phyloP scores from a whole-genome alignment of 30 jellyfish, hydroid and myxozoan species.

The Sanderia malayensis region DNA sequence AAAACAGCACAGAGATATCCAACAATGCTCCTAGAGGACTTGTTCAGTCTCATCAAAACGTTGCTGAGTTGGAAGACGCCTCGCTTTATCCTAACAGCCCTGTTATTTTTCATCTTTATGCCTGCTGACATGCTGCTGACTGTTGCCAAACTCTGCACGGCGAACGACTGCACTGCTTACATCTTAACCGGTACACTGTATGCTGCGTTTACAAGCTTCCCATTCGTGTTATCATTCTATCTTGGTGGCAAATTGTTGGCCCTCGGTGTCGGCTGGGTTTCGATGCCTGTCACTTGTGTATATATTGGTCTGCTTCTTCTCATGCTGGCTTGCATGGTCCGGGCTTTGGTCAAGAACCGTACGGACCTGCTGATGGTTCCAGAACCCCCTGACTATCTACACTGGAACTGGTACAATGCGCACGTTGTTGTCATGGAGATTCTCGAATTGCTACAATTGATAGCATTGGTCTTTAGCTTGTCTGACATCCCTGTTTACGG shows the following conservation, averaged over 20 bases:
- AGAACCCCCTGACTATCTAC: constrained; percentile 73
- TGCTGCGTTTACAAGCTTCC: constrained; percentile 55
- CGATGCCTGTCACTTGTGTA: constrained; percentile 41
- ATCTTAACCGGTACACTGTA: constrained; percentile 44
- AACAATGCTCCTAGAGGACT: constrained; percentile 41
- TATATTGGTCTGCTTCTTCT: constrained; percentile 51
- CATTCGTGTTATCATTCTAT: constrained; percentile 61
- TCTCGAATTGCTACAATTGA: constrained; percentile 77
- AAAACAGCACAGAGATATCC: constrained; percentile 72
- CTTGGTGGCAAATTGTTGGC: constrained; percentile 54
- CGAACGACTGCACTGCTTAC: constrained; percentile 32
- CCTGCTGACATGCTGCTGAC: constrained; percentile 92
- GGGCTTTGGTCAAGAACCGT: constrained; percentile 34
- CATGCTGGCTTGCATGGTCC: constrained; percentile 59
- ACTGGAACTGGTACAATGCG: constrained; percentile 80
- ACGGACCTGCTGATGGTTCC: constrained; percentile 35
- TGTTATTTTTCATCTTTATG: constrained; percentile 75
- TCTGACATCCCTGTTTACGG: constrained; percentile 87
- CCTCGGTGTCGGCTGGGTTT: constrained; percentile 68
- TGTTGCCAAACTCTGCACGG: constrained; percentile 43
- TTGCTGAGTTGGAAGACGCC: constrained; percentile 95
- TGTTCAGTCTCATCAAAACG: constrained; percentile 21
- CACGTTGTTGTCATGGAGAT: constrained; percentile 79
- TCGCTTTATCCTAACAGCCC: constrained; percentile 72
- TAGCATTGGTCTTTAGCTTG: constrained; percentile 70